A percentile compares a stretch with the other conserved stretches of the same genome.
These are phyloP conservation scores for Bimastos eiseni DNA, from an alignment of 2,888 invertebrate genomes.

Conservation along the genomic window DNA sequence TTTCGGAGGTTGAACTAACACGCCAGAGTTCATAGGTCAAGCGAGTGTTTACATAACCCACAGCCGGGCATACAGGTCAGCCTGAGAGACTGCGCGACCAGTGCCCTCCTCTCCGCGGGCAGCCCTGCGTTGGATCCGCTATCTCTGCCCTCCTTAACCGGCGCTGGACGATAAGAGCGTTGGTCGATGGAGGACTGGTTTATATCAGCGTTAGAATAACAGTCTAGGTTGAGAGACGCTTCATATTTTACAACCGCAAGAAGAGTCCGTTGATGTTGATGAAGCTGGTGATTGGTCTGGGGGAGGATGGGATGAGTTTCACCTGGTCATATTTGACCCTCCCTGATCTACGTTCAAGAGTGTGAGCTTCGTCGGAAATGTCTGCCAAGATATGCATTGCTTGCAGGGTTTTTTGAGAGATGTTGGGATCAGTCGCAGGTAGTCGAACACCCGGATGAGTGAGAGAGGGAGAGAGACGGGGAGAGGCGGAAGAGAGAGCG, in stretches of 20 bases:
- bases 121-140: neutral
- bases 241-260: neutral
- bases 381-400: neutral
- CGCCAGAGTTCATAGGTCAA: neutral
- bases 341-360: neutral
- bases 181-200: neutral
- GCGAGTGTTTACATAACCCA: neutral
- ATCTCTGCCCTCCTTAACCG: neutral
- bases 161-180: neutral
- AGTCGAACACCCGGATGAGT: neutral
- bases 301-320: neutral
- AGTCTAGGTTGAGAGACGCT: neutral
- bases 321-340: neutral
- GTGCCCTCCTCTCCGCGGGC: neutral
- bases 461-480: no score
- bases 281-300: neutral
- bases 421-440: neutral
- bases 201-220: neutral
- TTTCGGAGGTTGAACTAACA: neutral
- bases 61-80: neutral
- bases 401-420: neutral
- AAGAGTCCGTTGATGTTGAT: neutral
- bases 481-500: no score
- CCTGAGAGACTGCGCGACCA: no score
- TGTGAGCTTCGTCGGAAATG: neutral